Percentiles rank a stretch among this genome's conserved stretches.
These are phyloP conservation scores for Chouioia cunea DNA, from an alignment of 2,888 invertebrate genomes.

Conservation along the genomic window DNA sequence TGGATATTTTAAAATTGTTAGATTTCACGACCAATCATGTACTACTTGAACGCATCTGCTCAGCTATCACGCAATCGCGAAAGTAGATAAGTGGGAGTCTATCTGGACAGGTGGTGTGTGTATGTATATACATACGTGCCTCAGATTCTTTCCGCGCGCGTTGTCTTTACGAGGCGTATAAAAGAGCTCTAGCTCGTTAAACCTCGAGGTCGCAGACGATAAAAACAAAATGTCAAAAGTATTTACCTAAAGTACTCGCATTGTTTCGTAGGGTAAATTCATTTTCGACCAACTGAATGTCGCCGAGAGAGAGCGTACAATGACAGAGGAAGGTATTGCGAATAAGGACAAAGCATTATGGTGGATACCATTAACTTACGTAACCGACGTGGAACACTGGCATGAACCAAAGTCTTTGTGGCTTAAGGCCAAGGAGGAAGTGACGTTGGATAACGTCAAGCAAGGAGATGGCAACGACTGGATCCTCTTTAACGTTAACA, in stretches of 20 bases:
- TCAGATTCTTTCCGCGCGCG: too few species aligned
- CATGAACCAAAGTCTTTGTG: conserved; percentile 54
- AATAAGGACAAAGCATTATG: conserved; percentile 50
- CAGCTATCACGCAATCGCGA: too few species aligned
- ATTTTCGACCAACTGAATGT: conserved; percentile 33
- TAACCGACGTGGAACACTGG: conserved; percentile 49
- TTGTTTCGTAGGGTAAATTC: conserved; percentile 37
- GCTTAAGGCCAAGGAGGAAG: conserved; percentile 53
- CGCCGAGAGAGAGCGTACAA: conserved; percentile 12
- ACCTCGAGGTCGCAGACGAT: too few species aligned
- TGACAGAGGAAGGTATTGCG: conserved; percentile 1
- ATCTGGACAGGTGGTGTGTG: too few species aligned
- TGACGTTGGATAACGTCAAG: conserved; percentile 45
- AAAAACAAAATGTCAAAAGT: too few species aligned
- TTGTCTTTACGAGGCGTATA: conserved; percentile 20
- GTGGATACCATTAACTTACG: conserved; percentile 59
- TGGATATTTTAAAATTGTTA: too few species aligned
- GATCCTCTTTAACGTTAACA: conserved; percentile 60
- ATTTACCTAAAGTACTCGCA: neutral
- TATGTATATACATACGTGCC: too few species aligned
- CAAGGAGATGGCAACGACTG: conserved; percentile 49
- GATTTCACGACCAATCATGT: too few species aligned
- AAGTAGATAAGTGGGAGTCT: too few species aligned
- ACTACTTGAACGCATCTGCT: too few species aligned
- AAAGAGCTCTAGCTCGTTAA: conserved; percentile 9